Evolutionary conservation across 2,797 vertebrate genomes (phyloP).

Genomic region (Dipus sagitta): DNA sequence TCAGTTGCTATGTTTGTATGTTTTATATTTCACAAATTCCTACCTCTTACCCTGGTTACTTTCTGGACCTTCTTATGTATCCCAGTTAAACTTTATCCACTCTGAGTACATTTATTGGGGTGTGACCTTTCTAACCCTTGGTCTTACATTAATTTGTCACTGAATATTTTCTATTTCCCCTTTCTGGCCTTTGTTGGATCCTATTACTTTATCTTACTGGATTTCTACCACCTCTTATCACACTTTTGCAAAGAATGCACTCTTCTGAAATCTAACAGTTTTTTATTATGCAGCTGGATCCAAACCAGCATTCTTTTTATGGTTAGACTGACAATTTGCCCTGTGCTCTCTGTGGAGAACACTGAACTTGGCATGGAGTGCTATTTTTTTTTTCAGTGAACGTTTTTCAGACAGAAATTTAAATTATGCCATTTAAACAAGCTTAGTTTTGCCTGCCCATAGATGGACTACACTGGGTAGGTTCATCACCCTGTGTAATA

Average conservation of each 20-base stretch:
- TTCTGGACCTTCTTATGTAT: conserved; percentile 82
- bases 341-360: background rate
- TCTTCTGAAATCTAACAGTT: conserved; percentile 78
- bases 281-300: conserved; percentile 81
- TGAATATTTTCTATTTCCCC: conserved; percentile 82
- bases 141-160: conserved; percentile 82
- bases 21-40: conserved; percentile 73
- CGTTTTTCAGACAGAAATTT: conserved; percentile 42
- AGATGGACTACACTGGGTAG: background rate
- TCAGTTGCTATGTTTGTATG: conserved; percentile 54
- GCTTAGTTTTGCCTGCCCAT: background rate
- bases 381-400: background rate
- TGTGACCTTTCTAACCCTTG: conserved; percentile 77
- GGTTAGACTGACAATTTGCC: background rate
- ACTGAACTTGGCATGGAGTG: background rate
- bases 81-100: conserved; percentile 74
- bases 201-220: conserved; percentile 84
- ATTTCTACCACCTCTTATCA: conserved; percentile 80
- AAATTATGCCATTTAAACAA: conserved; percentile 44
- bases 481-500: background rate
- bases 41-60: conserved; percentile 77
- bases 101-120: conserved; percentile 74
- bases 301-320: conserved; percentile 22
- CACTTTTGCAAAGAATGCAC: conserved; percentile 81
- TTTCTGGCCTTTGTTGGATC: conserved; percentile 82